Percentiles rank a stretch among this genome's conserved stretches.
phyloP scores from a whole-genome alignment of 92 coral and sea anemone species.

The Heliopora coerulea region DNA sequence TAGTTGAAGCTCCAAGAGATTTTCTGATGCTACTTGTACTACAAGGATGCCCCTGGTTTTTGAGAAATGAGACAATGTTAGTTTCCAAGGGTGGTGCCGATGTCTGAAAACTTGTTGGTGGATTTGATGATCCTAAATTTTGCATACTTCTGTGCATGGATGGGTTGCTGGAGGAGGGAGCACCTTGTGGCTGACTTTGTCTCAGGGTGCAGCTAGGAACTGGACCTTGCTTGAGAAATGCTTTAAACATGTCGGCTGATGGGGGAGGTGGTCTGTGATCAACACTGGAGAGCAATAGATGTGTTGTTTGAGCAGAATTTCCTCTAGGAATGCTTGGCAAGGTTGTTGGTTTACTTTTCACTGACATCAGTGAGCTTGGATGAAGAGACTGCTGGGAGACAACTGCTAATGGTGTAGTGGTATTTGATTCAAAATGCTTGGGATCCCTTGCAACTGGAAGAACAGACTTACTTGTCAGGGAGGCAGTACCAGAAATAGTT shows the following conservation, averaged over 20 bases:
- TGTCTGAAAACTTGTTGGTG: background rate
- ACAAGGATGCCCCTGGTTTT: slow-evolving; percentile 31
- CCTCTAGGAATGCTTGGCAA: too few relatives aligned
- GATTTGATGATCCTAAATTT: background rate
- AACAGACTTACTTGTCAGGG: too few relatives aligned
- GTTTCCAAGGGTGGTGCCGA: background rate
- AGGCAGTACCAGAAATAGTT: too few relatives aligned
- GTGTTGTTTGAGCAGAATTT: background rate
- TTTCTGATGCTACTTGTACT: slow-evolving; percentile 62
- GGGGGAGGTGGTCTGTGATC: slow-evolving; percentile 30
- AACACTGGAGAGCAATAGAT: background rate
- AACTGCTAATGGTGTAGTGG: background rate
- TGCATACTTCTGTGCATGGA: background rate
- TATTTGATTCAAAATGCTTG: background rate
- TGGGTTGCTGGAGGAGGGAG: background rate
- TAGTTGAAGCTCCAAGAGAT: slow-evolving; percentile 60
- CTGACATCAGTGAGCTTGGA: slow-evolving; percentile 7
- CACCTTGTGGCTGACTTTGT: background rate
- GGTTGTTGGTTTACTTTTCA: background rate
- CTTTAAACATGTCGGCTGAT: background rate
- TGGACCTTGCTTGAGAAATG: slow-evolving; percentile 8
- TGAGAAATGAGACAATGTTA: slow-evolving; percentile 8
- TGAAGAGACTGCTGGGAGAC: background rate
- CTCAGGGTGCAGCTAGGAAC: background rate
- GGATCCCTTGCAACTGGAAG: too few relatives aligned